Evolutionary conservation across 2,797 vertebrate species (phyloP).

Genomic region (Spheniscus humboldti): DNA sequence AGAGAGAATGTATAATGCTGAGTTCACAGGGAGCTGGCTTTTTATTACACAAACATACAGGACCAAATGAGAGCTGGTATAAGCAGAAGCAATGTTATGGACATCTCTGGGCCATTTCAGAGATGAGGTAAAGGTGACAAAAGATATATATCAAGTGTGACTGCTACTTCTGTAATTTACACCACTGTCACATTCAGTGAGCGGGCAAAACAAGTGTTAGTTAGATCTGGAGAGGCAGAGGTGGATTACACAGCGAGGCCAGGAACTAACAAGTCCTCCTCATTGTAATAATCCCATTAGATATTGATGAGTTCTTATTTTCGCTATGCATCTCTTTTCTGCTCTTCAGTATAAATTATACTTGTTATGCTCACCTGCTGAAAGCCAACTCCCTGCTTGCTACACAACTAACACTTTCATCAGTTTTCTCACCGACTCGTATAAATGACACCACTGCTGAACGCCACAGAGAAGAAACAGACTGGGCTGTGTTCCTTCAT

Average conservation of each 20-base stretch:
- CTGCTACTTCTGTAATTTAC: background rate
- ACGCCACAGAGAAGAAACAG: background rate
- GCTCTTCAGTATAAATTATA: background rate
- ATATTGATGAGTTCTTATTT: background rate
- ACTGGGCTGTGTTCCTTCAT: background rate
- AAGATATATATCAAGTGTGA: background rate
- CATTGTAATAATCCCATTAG: background rate
- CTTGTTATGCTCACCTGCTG: background rate
- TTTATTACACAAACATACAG: background rate
- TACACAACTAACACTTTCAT: background rate
- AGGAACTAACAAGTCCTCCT: background rate
- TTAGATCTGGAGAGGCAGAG: background rate
- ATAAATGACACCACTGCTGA: background rate
- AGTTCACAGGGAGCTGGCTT: background rate
- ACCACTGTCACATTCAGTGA: background rate
- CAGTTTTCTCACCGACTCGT: background rate
- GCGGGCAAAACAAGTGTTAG: background rate
- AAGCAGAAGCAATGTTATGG: background rate
- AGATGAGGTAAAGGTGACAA: background rate
- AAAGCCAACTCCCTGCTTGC: background rate
- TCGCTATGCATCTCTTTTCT: background rate
- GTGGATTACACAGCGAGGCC: background rate
- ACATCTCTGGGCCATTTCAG: background rate
- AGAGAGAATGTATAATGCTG: background rate
- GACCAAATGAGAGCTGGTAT: background rate